These are phyloP conservation scores for Sebastes diaconus DNA, from an alignment of 2,797 vertebrate species.

Conservation along the genomic window DNA sequence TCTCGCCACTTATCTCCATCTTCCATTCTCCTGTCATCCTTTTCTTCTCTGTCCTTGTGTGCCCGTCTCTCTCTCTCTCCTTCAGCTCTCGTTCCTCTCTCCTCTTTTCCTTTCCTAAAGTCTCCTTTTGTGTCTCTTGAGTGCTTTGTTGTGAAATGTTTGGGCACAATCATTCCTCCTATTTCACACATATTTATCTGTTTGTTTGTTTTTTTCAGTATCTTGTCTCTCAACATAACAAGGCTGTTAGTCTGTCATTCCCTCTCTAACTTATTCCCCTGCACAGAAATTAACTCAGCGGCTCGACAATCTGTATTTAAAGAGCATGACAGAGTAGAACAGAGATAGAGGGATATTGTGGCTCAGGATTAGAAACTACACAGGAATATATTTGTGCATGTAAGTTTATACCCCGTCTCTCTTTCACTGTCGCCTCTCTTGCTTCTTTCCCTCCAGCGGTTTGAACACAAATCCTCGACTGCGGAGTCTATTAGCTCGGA, in stretches of 20 bases:
- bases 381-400: constrained; percentile 2
- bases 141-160: neutral
- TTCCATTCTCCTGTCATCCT: constrained; percentile 41
- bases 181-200: constrained; percentile 8
- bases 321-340: neutral
- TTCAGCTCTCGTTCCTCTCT: neutral
- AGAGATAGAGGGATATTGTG: neutral
- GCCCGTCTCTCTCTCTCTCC: neutral
- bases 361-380: constrained; percentile 22
- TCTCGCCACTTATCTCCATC: constrained; percentile 52
- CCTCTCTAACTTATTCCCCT: neutral
- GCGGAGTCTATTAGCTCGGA: constrained; percentile 54
- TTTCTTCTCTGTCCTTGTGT: constrained; percentile 5
- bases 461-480: constrained; percentile 48
- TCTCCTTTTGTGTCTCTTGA: neutral
- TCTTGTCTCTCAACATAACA: neutral
- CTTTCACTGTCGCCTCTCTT: neutral
- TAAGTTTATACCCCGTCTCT: constrained; percentile 6
- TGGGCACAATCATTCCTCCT: neutral
- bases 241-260: neutral
- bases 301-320: neutral
- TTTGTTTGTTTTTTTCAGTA: neutral
- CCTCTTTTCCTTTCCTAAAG: neutral
- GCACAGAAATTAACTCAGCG: neutral
- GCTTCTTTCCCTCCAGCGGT: constrained; percentile 37